phyloP scores from a whole-genome alignment of 2,113 vertebrate species.

The Zeus faber region DNA sequence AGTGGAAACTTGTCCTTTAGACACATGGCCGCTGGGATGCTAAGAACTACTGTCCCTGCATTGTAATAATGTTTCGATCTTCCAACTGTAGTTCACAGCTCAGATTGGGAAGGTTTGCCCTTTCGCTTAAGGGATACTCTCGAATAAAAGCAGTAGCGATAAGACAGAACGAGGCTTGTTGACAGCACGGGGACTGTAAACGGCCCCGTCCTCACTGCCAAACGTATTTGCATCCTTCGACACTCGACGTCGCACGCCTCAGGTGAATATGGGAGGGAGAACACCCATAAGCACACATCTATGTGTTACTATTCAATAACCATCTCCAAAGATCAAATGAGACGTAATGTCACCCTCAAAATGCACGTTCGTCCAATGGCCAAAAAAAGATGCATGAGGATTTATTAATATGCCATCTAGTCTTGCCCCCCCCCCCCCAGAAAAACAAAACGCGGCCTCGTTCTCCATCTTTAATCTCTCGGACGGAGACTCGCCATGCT shows the following conservation, averaged over 20 bases:
- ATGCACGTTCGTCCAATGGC: neutral
- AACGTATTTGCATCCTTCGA: slow-evolving; percentile 3
- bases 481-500: neutral
- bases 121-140: too few relatives aligned
- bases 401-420: neutral
- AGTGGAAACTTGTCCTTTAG: too few relatives aligned
- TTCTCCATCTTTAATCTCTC: neutral
- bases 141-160: too few relatives aligned
- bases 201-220: slow-evolving; percentile 2
- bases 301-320: neutral
- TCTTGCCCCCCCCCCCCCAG: neutral
- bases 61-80: too few relatives aligned
- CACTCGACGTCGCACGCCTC: neutral
- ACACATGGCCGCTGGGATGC: too few relatives aligned
- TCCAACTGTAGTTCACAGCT: too few relatives aligned
- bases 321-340: neutral
- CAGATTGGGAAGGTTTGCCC: too few relatives aligned
- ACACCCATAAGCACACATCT: neutral
- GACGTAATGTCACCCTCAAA: neutral
- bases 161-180: too few relatives aligned
- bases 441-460: neutral
- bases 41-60: too few relatives aligned
- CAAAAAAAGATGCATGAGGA: neutral
- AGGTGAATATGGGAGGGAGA: too few relatives aligned
- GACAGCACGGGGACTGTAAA: neutral